A percentile compares a stretch with the other conserved stretches of the same genome.
Conservation (phyloP, 2,113 vertebrate genomes). For the Sapajus apella region DNA sequence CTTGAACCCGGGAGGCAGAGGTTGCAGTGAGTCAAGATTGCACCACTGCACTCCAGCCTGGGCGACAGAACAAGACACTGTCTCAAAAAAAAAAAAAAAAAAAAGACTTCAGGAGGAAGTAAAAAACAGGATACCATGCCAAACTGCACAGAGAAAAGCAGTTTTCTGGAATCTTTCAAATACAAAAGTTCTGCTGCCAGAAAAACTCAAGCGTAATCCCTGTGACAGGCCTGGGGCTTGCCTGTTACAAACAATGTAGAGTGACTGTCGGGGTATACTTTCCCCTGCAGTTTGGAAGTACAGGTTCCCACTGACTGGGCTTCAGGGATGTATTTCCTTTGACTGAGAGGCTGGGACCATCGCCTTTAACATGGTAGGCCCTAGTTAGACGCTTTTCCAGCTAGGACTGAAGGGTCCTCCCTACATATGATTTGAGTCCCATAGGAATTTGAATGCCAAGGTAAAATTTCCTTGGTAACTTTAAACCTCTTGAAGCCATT, state of each 20-base stretch:
- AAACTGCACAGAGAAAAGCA: background rate
- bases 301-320: background rate
- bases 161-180: background rate
- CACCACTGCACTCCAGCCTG: too few relatives aligned
- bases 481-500: background rate
- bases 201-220: background rate
- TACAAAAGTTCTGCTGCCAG: background rate
- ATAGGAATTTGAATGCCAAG: background rate
- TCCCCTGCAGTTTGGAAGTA: background rate
- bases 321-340: background rate
- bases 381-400: background rate
- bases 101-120: background rate
- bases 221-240: background rate
- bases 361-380: accelerated
- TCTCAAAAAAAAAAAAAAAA: too few relatives aligned
- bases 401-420: background rate
- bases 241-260: background rate
- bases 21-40: too few relatives aligned
- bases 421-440: background rate
- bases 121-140: background rate
- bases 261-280: background rate
- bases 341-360: background rate
- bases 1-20: too few relatives aligned
- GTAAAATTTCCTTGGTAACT: background rate
- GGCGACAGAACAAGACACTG: too few relatives aligned